phyloP scores from a whole-genome alignment of 2,113 vertebrate genomes.

The Jacana jacana region DNA sequence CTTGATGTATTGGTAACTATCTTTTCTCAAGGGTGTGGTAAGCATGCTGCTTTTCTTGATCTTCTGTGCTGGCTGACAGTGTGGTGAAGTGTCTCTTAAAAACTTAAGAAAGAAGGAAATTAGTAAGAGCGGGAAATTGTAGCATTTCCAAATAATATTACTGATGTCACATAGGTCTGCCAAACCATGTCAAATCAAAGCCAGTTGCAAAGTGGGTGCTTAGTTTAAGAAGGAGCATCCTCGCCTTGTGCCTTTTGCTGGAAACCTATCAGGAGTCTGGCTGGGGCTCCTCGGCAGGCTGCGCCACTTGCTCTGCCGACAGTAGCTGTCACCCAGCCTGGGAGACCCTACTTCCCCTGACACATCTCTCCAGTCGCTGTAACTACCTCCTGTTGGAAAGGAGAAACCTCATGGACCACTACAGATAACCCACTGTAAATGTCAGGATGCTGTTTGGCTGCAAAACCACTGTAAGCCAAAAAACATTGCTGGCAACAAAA shows the following conservation, averaged over 20 bases:
- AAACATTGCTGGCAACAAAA: not conserved
- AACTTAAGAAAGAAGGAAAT: not conserved
- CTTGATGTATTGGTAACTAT: not conserved
- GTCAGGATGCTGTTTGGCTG: not conserved
- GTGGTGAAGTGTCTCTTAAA: not conserved
- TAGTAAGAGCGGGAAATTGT: not conserved
- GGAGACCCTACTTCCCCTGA: not conserved
- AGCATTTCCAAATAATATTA: not conserved
- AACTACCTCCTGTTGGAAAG: not conserved
- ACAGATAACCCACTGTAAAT: not conserved
- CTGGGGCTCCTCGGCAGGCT: not conserved
- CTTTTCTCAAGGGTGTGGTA: not conserved
- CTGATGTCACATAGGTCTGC: not conserved
- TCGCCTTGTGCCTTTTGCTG: not conserved
- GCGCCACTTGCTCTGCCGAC: not conserved
- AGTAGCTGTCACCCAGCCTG: not conserved
- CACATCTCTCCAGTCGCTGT: not conserved
- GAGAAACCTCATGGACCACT: not conserved
- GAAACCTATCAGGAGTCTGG: not conserved
- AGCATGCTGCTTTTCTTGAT: not conserved
- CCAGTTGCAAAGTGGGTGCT: not conserved
- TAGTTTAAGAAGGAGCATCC: not conserved
- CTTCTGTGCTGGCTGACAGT: not conserved
- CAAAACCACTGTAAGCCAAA: not conserved
- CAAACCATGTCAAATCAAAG: not conserved